These are phyloP conservation scores for Empidonax traillii DNA, from an alignment of 2,113 vertebrate species.

Conservation along the genomic window DNA sequence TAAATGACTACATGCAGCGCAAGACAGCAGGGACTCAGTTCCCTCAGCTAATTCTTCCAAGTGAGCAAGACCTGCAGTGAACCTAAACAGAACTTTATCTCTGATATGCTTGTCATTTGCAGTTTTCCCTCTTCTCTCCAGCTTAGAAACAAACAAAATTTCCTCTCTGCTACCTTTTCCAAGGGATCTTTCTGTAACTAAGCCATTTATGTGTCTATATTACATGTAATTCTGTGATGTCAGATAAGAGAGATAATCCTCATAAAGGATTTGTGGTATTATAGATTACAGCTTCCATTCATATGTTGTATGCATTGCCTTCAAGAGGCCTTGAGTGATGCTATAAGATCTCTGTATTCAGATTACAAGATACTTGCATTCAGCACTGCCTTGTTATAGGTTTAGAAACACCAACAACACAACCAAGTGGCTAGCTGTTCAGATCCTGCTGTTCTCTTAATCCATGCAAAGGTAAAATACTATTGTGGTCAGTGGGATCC, in stretches of 20 bases:
- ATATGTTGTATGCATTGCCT: background rate
- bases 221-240: constrained; percentile 55
- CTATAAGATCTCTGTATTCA: constrained; percentile 12
- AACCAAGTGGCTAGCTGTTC: background rate
- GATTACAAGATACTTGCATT: background rate
- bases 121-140: background rate
- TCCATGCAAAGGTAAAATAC: background rate
- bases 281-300: constrained; percentile 16
- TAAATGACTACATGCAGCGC: background rate
- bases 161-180: background rate
- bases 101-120: background rate
- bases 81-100: background rate
- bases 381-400: background rate
- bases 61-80: background rate
- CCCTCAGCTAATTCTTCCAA: background rate
- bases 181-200: constrained; percentile 6
- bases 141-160: background rate
- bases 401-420: background rate
- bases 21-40: background rate
- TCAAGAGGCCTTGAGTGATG: constrained; percentile 34
- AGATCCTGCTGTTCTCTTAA: constrained; percentile 10
- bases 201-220: constrained; percentile 51
- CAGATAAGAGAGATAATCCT: constrained; percentile 58
- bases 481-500: background rate
- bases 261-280: constrained; percentile 55